Evolutionary conservation across 2,888 invertebrate genomes (phyloP).

Genomic region (Parapristionchus giblindavisi): DNA sequence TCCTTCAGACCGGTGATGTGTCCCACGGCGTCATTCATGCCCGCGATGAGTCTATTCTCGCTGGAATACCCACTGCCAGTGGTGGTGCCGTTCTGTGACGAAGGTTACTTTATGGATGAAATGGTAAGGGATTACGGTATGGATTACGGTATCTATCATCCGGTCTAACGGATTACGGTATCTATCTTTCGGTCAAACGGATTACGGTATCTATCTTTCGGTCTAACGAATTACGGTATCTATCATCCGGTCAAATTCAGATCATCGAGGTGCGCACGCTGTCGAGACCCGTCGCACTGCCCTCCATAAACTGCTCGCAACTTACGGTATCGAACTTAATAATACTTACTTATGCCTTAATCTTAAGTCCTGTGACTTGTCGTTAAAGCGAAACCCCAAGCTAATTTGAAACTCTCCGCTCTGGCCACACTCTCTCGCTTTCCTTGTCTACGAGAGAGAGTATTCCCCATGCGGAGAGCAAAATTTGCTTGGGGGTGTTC

Average conservation of each 20-base stretch:
- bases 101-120: constrained; percentile 45
- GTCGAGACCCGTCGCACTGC: constrained; percentile 6
- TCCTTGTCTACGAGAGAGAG: too few species aligned
- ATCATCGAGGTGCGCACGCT: too few species aligned
- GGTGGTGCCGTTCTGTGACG: constrained; percentile 45
- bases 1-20: constrained; percentile 15
- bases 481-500: too few species aligned
- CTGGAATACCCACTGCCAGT: constrained; percentile 47
- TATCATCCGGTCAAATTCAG: too few species aligned
- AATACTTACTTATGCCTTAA: too few species aligned
- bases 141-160: background rate
- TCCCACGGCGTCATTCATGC: constrained; percentile 45
- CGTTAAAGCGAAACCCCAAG: too few species aligned
- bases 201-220: background rate
- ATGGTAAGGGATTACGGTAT: background rate
- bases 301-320: constrained; percentile 5
- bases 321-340: too few species aligned
- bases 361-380: too few species aligned
- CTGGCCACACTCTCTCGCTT: too few species aligned
- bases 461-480: too few species aligned
- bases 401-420: too few species aligned
- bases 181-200: too few species aligned
- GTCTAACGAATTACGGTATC: background rate
- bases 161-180: background rate
- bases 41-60: constrained; percentile 46